phyloP scores from a whole-genome alignment of 1,140 invertebrate genomes.

The Euura saliciscinereae region DNA sequence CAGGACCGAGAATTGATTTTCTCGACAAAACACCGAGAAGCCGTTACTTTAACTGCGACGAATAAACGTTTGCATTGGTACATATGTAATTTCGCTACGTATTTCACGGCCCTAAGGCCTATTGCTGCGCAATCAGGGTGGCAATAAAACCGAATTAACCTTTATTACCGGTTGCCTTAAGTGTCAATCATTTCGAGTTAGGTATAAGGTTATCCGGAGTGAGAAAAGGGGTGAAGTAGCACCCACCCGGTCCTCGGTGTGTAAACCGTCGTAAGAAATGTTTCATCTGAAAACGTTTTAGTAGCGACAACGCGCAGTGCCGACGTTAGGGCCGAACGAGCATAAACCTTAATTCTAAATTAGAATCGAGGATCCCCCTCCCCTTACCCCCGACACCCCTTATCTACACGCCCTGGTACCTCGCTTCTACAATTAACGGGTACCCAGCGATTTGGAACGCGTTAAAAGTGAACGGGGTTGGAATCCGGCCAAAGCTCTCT shows the following conservation, averaged over 20 bases:
- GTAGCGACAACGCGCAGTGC: constrained; percentile 48
- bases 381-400: not conserved
- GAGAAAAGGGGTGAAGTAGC: constrained; percentile 28
- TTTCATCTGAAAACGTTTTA: constrained; percentile 49
- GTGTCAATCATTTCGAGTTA: constrained; percentile 43
- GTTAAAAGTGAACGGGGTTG: constrained; percentile 3
- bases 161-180: constrained; percentile 34
- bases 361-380: constrained; percentile 33
- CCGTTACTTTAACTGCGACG: no score
- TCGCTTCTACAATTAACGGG: not conserved
- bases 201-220: constrained; percentile 24
- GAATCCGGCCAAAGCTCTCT: not conserved
- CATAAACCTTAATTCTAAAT: constrained; percentile 51
- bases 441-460: constrained; percentile 7
- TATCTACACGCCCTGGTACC: not conserved
- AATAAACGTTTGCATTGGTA: no score
- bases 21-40: no score
- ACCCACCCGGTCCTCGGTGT: constrained; percentile 31
- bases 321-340: constrained; percentile 20
- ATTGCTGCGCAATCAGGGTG: constrained; percentile 14
- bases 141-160: constrained; percentile 43
- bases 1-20: no score
- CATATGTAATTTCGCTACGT: no score
- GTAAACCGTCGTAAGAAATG: constrained; percentile 32
- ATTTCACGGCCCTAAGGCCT: no score